Base-by-base conservation (phyloP, 2,888 invertebrate species). In the Nemotelus pantherinus region DNA sequence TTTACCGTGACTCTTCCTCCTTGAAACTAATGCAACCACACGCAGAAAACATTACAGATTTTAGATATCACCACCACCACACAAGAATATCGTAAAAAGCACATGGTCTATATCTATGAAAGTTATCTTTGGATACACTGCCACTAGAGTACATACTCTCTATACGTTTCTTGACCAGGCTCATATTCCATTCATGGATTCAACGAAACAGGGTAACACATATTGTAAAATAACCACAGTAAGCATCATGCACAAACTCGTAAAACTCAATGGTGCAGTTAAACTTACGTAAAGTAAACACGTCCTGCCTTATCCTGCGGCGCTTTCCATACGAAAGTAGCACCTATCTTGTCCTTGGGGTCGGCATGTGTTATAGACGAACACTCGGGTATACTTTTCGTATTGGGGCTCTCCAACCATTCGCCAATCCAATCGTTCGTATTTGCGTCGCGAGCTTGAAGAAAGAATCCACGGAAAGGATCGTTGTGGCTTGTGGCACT, bases 221-320 rank as follows among this genome's bases (percentile, higher is more conserved):
- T 25, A 25, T 25, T 25, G 25, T 25, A 25, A 25, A 25, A 25
- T 25, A 25, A 25, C 25, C 25, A 25, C 25, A 25, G 25, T 25
- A 63, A 0, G 2, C 3, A 9, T 5, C 63, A 43, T 63, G 58
- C 25, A 58, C 58, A 25, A 25, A 25, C 25, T 25, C 25, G 25
- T 63, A 63, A 63, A 63, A 63, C 43, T 63, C 43, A 43, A 63
- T 41, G 55, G 39, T 9, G 47, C 72, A 3, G 47, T 50, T 67
- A 41, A 48, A 90, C 93, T 92, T 89, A 94, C 94, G 94, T 94
- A 84, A 95, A 95, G 85, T 93, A 94, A 67, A 95, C 94, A 81
- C 89, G 90, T 81, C 94, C 94, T 7, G 87, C 87, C 75, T 89
- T 86, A 81, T 92, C 89, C 2, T 89, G 86, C 0, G 94, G 94